phyloP scores from a whole-genome alignment of 2,113 vertebrate genomes.

The Sterna hirundo region DNA sequence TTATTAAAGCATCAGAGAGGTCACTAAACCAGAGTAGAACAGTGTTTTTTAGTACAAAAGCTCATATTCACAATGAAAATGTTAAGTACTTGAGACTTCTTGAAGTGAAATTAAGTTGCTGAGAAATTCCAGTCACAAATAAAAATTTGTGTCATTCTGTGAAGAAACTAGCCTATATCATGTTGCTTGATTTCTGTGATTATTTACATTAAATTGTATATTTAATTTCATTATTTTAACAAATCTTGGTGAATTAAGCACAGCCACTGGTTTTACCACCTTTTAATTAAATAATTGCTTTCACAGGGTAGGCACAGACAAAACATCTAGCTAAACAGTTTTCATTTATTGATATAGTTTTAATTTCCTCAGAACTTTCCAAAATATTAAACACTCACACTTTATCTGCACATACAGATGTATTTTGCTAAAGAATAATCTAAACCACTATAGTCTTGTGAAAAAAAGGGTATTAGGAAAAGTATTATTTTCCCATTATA shows the following conservation, averaged over 20 bases:
- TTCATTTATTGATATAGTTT: neutral
- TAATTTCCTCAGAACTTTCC: neutral
- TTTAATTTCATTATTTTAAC: neutral
- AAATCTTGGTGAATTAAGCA: neutral
- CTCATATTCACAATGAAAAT: neutral
- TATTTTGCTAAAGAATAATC: neutral
- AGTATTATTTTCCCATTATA: neutral
- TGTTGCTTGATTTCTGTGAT: neutral
- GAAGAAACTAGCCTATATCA: neutral
- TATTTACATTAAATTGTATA: neutral
- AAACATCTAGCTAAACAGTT: neutral
- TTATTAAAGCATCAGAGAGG: slow-evolving; percentile 79
- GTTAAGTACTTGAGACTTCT: neutral
- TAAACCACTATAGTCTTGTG: neutral
- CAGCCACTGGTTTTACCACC: neutral
- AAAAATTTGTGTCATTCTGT: accelerated
- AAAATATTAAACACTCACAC: neutral
- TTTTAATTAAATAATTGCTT: neutral
- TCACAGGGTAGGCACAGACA: neutral
- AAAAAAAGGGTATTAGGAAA: neutral
- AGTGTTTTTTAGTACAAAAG: neutral
- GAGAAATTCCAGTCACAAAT: neutral
- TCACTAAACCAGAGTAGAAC: slow-evolving; percentile 75
- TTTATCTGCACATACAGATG: neutral
- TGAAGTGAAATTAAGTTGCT: neutral